A percentile compares a stretch with the other conserved stretches of the same genome.
Conservation (phyloP, 2,888 invertebrate genomes). For the Leptinotarsa juncta region DNA sequence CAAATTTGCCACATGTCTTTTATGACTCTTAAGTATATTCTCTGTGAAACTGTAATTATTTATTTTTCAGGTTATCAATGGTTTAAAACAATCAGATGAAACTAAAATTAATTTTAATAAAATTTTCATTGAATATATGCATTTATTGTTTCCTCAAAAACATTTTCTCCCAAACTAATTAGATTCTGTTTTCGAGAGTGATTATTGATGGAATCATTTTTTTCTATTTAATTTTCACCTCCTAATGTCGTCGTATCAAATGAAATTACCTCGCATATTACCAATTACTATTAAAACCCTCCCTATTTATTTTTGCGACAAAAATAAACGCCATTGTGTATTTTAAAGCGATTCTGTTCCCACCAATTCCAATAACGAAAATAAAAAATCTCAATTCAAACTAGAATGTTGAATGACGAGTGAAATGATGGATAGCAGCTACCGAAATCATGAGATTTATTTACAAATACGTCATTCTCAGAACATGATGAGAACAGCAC, state of each 20-base stretch:
- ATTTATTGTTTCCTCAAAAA: no score
- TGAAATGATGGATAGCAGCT: constrained; percentile 46
- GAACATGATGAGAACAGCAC: constrained; percentile 41
- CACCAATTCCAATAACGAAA: constrained; percentile 35
- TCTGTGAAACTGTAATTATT: no score
- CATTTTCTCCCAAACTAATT: no score
- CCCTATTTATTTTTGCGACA: constrained; percentile 32
- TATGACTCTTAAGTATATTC: no score
- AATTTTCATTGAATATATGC: no score
- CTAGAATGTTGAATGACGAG: constrained; percentile 40
- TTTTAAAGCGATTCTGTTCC: constrained; percentile 35
- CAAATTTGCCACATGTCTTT: no score
- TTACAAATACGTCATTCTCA: constrained; percentile 45
- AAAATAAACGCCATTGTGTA: constrained; percentile 40
- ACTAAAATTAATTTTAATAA: no score
- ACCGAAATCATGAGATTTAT: constrained; percentile 44
- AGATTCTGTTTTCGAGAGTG: no score
- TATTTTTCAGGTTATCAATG: no score
- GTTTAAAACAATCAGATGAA: no score
- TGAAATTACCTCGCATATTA: background rate
- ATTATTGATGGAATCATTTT: no score
- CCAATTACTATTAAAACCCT: constrained; percentile 17
- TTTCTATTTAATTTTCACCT: no score
- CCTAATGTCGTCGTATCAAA: background rate
- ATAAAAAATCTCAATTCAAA: constrained; percentile 34